These are phyloP conservation scores for Phallusia fumigata DNA, from an alignment of 23 tunicate species.

Conservation along the genomic window DNA sequence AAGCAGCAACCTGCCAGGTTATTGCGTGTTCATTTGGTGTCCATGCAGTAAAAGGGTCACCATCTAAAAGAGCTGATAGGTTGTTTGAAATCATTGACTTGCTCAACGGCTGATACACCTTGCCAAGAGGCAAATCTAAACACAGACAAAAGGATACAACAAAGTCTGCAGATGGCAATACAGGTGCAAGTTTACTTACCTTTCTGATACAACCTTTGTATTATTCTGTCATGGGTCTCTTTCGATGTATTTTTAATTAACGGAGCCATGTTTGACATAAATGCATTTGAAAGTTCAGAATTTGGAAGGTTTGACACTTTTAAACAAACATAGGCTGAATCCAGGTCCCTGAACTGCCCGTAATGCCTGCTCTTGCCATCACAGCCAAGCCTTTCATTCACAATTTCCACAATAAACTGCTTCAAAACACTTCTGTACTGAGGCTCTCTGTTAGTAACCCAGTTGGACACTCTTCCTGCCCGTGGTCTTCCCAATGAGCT, in stretches of 20 bases:
- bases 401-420: background rate
- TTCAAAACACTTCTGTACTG: background rate
- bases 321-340: background rate
- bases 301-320: background rate
- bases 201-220: background rate
- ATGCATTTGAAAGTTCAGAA: background rate
- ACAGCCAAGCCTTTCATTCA: background rate
- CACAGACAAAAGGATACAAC: background rate
- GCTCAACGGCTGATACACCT: background rate
- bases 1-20: slow-evolving; percentile 38
- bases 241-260: background rate
- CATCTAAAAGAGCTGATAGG: slow-evolving; percentile 38
- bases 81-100: slow-evolving; percentile 8
- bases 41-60: slow-evolving; percentile 62
- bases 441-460: background rate
- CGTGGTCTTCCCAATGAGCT: slow-evolving; percentile 10
- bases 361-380: background rate
- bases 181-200: background rate
- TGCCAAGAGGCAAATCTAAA: background rate
- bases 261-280: background rate
- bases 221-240: background rate
- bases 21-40: slow-evolving; percentile 47
- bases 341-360: background rate
- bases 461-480: background rate
- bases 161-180: background rate